Conservation (phyloP, 2,113 vertebrate species). For the Mobula birostris region DNA sequence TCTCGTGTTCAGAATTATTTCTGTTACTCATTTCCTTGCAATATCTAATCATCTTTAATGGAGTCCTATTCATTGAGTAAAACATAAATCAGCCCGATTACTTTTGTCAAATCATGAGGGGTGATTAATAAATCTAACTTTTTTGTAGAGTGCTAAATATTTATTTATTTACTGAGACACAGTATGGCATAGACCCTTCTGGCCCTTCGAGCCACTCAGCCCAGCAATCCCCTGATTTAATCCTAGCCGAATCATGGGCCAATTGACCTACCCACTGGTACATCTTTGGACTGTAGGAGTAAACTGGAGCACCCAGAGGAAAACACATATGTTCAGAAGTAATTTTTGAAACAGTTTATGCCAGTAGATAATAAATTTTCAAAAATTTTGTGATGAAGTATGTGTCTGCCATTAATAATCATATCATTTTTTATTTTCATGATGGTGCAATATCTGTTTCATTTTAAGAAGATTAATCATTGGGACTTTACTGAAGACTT, state of each 20-base stretch:
- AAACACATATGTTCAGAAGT: not conserved
- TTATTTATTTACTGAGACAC: too few relatives aligned
- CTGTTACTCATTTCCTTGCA: not conserved
- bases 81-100: not conserved
- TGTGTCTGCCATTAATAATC: not conserved
- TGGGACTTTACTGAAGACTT: not conserved
- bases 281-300: too few relatives aligned
- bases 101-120: not conserved
- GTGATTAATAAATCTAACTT: not conserved
- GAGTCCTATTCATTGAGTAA: not conserved
- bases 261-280: too few relatives aligned
- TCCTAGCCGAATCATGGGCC: too few relatives aligned
- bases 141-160: not conserved
- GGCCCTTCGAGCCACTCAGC: too few relatives aligned
- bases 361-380: not conserved
- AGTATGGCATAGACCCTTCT: too few relatives aligned
- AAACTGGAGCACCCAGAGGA: too few relatives aligned
- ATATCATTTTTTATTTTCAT: not conserved
- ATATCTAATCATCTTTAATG: not conserved
- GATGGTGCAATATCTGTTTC: not conserved
- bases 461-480: not conserved
- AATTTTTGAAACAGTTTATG: not conserved
- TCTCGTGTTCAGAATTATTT: not conserved
- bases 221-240: too few relatives aligned
- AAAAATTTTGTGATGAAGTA: not conserved